Evolutionary conservation across 2,797 vertebrate genomes (phyloP).

Genomic region (Botia almorhae): DNA sequence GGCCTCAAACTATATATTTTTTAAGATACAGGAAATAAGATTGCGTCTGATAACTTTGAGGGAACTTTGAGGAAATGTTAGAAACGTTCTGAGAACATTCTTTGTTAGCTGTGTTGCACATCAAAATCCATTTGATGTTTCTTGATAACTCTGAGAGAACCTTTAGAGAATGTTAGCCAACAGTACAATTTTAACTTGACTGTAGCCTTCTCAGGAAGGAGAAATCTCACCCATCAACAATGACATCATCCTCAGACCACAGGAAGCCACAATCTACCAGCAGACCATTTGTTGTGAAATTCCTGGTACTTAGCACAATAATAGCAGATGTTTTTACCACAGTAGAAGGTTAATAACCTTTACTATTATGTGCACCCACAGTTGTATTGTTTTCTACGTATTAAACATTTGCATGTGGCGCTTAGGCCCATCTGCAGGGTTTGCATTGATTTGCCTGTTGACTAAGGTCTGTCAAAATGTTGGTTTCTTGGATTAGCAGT

Average conservation of each 20-base stretch:
- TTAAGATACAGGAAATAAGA: background rate
- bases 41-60: too few relatives aligned
- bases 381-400: conserved; percentile 30
- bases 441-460: conserved; percentile 76
- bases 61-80: too few relatives aligned
- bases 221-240: conserved; percentile 85
- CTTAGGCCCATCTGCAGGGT: conserved; percentile 64
- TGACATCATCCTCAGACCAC: conserved; percentile 81
- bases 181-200: background rate
- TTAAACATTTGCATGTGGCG: conserved; percentile 70
- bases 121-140: too few relatives aligned
- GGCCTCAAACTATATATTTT: background rate
- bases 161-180: too few relatives aligned
- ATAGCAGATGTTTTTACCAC: conserved; percentile 1
- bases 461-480: conserved; percentile 40
- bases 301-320: conserved; percentile 75
- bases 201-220: conserved; percentile 77
- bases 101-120: too few relatives aligned
- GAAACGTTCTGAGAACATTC: too few relatives aligned
- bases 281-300: conserved; percentile 83
- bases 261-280: conserved; percentile 80
- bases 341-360: background rate
- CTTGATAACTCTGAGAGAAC: background rate
- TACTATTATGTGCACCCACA: conserved; percentile 15
- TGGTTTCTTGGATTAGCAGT: conserved; percentile 49